Evolutionary conservation across 2,113 vertebrate species (phyloP).

Genomic region (Limanda limanda): DNA sequence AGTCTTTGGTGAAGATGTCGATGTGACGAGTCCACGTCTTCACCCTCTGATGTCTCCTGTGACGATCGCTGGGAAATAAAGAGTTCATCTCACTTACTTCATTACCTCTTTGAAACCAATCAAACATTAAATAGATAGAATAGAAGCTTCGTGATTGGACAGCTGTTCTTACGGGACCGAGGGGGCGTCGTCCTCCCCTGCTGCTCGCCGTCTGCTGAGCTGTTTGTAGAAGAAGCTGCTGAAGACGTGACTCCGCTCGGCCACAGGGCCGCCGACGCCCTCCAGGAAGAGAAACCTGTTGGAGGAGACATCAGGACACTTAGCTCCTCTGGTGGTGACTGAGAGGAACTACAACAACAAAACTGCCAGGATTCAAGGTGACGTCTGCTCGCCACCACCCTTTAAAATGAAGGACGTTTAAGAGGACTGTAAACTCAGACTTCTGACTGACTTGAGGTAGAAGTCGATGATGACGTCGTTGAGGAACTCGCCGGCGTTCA

Average conservation of each 20-base stretch:
- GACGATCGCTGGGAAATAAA: conserved; percentile 77
- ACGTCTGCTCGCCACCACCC: no score
- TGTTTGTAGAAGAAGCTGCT: conserved; percentile 98
- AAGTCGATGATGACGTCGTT: conserved; percentile 99
- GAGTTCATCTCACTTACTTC: neutral
- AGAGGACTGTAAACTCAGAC: no score
- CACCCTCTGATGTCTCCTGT: conserved; percentile 90
- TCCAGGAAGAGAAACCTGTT: conserved; percentile 91
- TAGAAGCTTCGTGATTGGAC: neutral
- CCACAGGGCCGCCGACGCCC: conserved; percentile 83
- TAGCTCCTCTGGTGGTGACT: neutral
- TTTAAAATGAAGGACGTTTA: no score
- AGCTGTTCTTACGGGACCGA: conserved; percentile 85
- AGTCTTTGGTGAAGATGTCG: conserved; percentile 96
- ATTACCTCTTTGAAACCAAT: neutral
- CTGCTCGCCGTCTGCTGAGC: conserved; percentile 87
- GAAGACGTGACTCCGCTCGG: conserved; percentile 91
- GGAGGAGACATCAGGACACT: neutral
- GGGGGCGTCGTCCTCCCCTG: conserved; percentile 78
- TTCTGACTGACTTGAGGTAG: conserved; percentile 91
- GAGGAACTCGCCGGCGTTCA: conserved; percentile 91
- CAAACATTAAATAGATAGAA: neutral
- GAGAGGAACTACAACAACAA: neutral
- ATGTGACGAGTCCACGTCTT: conserved; percentile 94
- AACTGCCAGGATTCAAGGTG: no score